Evolutionary conservation across 2,888 invertebrate species (phyloP), one percentile per base, ranked within the genome.

Genomic region (Cerastis leucographa): DNA sequence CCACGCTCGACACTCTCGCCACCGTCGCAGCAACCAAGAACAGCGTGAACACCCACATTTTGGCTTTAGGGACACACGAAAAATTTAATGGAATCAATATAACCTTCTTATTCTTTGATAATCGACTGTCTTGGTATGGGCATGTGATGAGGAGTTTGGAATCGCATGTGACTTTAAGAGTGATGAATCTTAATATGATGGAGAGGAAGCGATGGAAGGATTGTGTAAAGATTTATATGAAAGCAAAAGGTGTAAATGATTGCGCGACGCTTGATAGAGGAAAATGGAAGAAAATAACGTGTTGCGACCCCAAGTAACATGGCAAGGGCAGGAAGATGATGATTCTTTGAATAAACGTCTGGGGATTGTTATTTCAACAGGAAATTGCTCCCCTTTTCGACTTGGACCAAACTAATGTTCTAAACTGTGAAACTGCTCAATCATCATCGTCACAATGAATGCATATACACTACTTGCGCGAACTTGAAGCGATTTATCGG

Each of bases 41-140:
- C 64, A 81, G 40, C 54, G 71, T 66, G 2, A 71, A 59, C 71
- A 29, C 64, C 65, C 81, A 72, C 84, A 84, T 84, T n/a, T 65
- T 84, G 42, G 35, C 64, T 83, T 51, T 71, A 68, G 68, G 22
- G 4, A 14, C 22, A 70, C 22, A 59, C 22, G 19, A 29, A 49
- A 97, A 22, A 17, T 22, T 0, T 46, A n/a, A n/a, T n/a, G n/a
- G n/a, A 0, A 54, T 54, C 25, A 62, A 5, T 54, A 49, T 72
- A 35, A 70, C n/a, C 5, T 46, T 46, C 29, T 22, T 19, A 29
- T 8, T n/a, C n/a, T n/a, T n/a, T n/a, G n/a, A n/a, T n/a, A n/a
- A n/a, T n/a, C n/a, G n/a, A n/a, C n/a, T n/a, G n/a, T n/a, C n/a
- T n/a, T n/a, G n/a, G n/a, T n/a, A n/a, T n/a, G n/a, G n/a, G n/a